Base-by-base conservation (phyloP, 2,113 vertebrate species). In the Epinephelus fuscoguttatus region DNA sequence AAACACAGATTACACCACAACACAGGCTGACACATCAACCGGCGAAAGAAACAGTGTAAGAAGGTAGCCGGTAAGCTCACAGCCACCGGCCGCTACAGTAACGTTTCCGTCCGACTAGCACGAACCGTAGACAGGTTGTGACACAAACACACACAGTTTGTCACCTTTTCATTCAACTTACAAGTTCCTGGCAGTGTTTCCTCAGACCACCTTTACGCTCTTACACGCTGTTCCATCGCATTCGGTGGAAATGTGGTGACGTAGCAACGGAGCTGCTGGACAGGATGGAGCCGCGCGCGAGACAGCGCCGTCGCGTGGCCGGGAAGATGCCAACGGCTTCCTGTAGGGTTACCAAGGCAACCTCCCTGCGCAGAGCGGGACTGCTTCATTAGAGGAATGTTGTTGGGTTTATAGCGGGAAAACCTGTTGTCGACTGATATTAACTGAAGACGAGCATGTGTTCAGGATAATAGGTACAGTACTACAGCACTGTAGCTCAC, bases 201-300 rank as follows among this genome's bases (percentile, higher is more conserved):
- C 1, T 40, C n/a, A 59, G n/a, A 57, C 42, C 75, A 76, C 81
- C 77, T 60, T 70, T 42, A 73, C 66, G 62, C 10, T 75, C 37
- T 56, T 86, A 64, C 90, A 92, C 85, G 75, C 84, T 82, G 74
- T 74, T 71, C 75, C 89, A 92, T 90, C 47, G 68, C 84, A 80
- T 76, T 84, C 73, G 66, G 33, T 66, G 49, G 70, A 92, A 37
- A 94, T 91, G 77, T 96, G 95, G 90, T 95, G 95, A 96, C 95
- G 95, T 96, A 92, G 74, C 92, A 86, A 7, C n/a, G 49, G 69
- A 57, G 82, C 66, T 2, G 47, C 72, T n/a, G 55, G 61, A 70
- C 57, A 18, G 70, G 66, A 83, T 14, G 62, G 9, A 14, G 50
- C 2, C n/a, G 23, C 19, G 25, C n/a, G 21, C 3, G 4, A 40